A percentile compares a stretch with the other conserved stretches of the same genome.
phyloP scores from a whole-genome alignment of 2,797 vertebrate species.

The Pseudochromis fuscus region DNA sequence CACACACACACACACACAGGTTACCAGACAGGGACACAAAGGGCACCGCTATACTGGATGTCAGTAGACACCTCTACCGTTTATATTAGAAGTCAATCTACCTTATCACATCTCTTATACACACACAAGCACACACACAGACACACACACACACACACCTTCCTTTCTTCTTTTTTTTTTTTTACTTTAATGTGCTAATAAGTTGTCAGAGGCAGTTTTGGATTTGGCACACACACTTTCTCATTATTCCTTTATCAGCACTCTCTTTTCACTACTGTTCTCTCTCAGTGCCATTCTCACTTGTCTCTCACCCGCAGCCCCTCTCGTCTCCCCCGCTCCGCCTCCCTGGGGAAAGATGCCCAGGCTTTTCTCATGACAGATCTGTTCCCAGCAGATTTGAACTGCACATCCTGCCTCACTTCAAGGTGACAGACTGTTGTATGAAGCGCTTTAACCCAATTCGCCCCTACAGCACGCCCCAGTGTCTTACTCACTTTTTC shows the following conservation, averaged over 20 bases:
- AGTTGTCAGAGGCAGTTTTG: slow-evolving; percentile 60
- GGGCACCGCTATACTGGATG: slow-evolving; percentile 71
- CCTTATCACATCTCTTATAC: slow-evolving; percentile 77
- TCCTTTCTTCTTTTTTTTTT: slow-evolving; percentile 27
- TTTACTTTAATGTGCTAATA: slow-evolving; percentile 75
- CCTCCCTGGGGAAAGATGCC: slow-evolving; percentile 65
- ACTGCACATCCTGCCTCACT: slow-evolving; percentile 59
- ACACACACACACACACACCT: slow-evolving; percentile 31
- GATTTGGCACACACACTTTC: slow-evolving; percentile 58
- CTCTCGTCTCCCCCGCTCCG: slow-evolving; percentile 17
- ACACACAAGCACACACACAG: slow-evolving; percentile 43
- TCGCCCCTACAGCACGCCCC: slow-evolving; percentile 59
- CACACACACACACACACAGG: slow-evolving; percentile 36
- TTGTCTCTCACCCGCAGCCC: slow-evolving; percentile 49
- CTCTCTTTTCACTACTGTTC: slow-evolving; percentile 22
- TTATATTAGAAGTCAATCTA: slow-evolving; percentile 84
- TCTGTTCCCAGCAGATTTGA: slow-evolving; percentile 69
- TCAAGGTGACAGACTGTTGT: slow-evolving; percentile 73
- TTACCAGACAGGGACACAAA: slow-evolving; percentile 77
- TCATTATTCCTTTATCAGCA: slow-evolving; percentile 65
- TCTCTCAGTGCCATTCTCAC: slow-evolving; percentile 29
- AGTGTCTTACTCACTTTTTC: slow-evolving; percentile 41
- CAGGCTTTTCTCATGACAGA: slow-evolving; percentile 67
- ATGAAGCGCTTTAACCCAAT: slow-evolving; percentile 44
- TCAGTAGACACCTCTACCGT: slow-evolving; percentile 76